Evolutionary conservation across 2,797 vertebrate species (phyloP), one percentile per base, ranked within the genome.

Genomic region (Trachurus trachurus): DNA sequence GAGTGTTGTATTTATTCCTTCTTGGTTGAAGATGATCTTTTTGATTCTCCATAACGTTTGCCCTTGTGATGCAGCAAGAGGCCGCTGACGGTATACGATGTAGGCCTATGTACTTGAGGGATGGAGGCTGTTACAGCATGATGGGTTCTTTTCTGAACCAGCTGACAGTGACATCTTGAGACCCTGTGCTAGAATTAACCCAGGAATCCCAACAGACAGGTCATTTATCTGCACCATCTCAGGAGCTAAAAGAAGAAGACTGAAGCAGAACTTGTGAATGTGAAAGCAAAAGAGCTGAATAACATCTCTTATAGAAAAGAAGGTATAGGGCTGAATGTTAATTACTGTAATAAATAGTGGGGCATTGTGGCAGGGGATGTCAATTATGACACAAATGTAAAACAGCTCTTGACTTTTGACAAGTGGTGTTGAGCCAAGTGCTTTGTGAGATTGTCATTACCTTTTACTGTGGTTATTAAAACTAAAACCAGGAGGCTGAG

Each of bases 161-260:
- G 44, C 47, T 76, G 81, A 83, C 71, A 64, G 69, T n/a, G 29
- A 68, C 59, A 44, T 54, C 54, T 26, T 71, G 0, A 47, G 69
- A 34, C 76, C 11, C 0, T 62, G 63, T 26, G 54, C 53, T 63
- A 76, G 69, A 84, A 68, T 71, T 79, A 88, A 63, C 70, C 42
- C 64, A 72, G 65, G 81, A 90, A 88, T 92, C 87, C 81, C 81
- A 74, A 34, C 66, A 58, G 88, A 86, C 78, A 81, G 81, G 85
- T 90, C 65, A 87, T 75, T 76, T 75, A 22, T 56, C 76, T 62
- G 56, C 40, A 64, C 83, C 73, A 50, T 81, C 73, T 60, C 56
- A 57, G 73, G 45, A 73, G 60, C 72, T 84, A 82, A 81, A 81
- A 60, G 64, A 68, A 78, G 79, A 62, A 60, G 15, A 6, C 45